These are phyloP conservation scores for Ooceraea biroi DNA, from an alignment of 1,140 invertebrate species.

Conservation along the genomic window DNA sequence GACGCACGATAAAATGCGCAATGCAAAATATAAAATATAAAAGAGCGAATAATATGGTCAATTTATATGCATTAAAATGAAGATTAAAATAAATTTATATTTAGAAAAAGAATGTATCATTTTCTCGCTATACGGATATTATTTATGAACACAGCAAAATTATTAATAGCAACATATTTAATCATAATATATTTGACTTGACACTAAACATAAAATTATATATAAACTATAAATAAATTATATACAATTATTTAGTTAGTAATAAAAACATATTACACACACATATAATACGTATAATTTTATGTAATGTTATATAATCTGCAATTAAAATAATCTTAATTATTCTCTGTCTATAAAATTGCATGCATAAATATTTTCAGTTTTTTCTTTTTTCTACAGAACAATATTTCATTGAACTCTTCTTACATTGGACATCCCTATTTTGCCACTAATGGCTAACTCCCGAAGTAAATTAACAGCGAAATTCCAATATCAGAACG, in stretches of 20 bases:
- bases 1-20: constrained; percentile 23
- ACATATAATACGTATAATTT: neutral
- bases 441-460: neutral
- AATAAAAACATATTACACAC: no score
- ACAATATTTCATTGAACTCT: constrained; percentile 16
- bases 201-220: neutral
- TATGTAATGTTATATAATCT: neutral
- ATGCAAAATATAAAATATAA: no score
- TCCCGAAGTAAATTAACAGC: neutral
- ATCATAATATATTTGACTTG: neutral
- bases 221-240: no score
- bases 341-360: neutral
- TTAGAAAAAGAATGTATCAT: neutral
- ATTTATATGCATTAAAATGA: constrained; percentile 15
- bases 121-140: neutral
- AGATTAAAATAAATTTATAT: neutral
- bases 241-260: no score
- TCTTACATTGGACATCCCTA: neutral
- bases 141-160: neutral
- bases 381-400: neutral
- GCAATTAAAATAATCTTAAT: neutral
- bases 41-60: constrained; percentile 18
- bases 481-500: neutral
- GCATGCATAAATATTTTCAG: neutral
- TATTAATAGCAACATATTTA: constrained; percentile 5